phyloP scores from a whole-genome alignment of 2,113 vertebrate species.

The Peromyscus polionotus region DNA sequence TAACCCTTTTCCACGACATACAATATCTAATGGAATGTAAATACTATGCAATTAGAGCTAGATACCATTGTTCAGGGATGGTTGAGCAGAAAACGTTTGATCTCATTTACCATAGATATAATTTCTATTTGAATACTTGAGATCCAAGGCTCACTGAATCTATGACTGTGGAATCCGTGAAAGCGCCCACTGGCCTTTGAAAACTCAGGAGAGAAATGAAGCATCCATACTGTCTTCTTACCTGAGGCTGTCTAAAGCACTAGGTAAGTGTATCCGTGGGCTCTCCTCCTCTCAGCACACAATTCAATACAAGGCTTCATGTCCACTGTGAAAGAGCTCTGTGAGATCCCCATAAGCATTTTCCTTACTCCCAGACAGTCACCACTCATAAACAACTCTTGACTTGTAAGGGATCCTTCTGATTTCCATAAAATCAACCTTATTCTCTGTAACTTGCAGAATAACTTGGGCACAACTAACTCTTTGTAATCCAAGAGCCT shows the following conservation, averaged over 20 bases:
- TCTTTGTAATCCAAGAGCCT: slow-evolving; percentile 48
- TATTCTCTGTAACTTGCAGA: slow-evolving; percentile 50
- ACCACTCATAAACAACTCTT: slow-evolving; percentile 30
- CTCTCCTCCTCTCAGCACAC: not conserved
- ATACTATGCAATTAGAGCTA: not conserved
- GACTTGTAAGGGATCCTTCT: not conserved
- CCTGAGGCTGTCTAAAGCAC: not conserved
- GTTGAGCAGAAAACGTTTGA: not conserved
- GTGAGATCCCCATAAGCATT: slow-evolving; percentile 7
- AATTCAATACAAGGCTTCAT: not conserved
- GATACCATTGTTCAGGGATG: not conserved
- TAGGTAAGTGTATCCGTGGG: not conserved
- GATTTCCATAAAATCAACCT: slow-evolving; percentile 1
- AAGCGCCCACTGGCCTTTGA: not conserved
- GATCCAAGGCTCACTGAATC: not conserved
- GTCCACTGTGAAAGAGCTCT: not conserved
- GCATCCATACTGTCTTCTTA: not conserved
- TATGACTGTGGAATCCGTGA: not conserved
- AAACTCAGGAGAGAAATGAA: slow-evolving; percentile 1
- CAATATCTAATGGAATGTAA: not conserved
- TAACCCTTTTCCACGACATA: rapidly evolving
- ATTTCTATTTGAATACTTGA: not conserved
- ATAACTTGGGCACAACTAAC: slow-evolving; percentile 63
- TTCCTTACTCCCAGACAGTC: slow-evolving; percentile 7
- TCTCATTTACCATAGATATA: not conserved